Evolutionary conservation across 2,888 invertebrate species (phyloP).

Genomic region (Trypoxylon attenuatum): DNA sequence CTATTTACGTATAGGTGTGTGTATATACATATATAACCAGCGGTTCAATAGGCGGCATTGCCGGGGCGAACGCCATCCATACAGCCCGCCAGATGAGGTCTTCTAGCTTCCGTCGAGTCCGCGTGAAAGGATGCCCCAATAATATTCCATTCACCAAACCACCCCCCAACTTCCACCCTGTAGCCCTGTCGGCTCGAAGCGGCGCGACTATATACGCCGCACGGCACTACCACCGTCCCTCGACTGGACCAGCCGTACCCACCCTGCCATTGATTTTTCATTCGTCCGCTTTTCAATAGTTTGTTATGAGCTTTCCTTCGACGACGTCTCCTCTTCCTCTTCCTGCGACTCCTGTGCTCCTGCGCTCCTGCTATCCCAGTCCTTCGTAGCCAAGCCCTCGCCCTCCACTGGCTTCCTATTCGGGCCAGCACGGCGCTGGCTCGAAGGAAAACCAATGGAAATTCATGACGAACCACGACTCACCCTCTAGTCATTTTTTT

Average conservation of each 20-base stretch:
- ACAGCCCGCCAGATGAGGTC: slow-evolving; percentile 73
- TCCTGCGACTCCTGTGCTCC: slow-evolving; percentile 10
- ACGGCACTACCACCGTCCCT: slow-evolving; percentile 43
- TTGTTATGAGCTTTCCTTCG: slow-evolving; percentile 74
- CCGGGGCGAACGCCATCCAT: slow-evolving; percentile 70
- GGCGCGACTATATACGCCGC: slow-evolving; percentile 40
- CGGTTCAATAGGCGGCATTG: slow-evolving; percentile 73
- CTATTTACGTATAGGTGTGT: slow-evolving; percentile 16
- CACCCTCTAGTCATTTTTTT: neutral
- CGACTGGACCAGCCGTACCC: slow-evolving; percentile 61
- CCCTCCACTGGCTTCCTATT: too few species aligned
- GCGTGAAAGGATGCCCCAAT: slow-evolving; percentile 75
- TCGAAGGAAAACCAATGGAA: too few species aligned
- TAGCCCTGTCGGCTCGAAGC: slow-evolving; percentile 34
- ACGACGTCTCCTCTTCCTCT: slow-evolving; percentile 59
- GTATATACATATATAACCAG: slow-evolving; percentile 59
- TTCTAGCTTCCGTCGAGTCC: slow-evolving; percentile 74
- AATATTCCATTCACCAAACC: slow-evolving; percentile 74
- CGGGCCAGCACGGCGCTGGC: too few species aligned
- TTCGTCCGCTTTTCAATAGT: slow-evolving; percentile 74
- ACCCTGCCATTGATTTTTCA: slow-evolving; percentile 72
- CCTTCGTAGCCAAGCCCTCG: too few species aligned
- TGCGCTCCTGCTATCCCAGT: too few species aligned
- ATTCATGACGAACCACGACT: too few species aligned
- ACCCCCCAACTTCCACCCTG: slow-evolving; percentile 51